phyloP scores from a whole-genome alignment of 2,797 vertebrate species.

The Tachyglossus aculeatus region DNA sequence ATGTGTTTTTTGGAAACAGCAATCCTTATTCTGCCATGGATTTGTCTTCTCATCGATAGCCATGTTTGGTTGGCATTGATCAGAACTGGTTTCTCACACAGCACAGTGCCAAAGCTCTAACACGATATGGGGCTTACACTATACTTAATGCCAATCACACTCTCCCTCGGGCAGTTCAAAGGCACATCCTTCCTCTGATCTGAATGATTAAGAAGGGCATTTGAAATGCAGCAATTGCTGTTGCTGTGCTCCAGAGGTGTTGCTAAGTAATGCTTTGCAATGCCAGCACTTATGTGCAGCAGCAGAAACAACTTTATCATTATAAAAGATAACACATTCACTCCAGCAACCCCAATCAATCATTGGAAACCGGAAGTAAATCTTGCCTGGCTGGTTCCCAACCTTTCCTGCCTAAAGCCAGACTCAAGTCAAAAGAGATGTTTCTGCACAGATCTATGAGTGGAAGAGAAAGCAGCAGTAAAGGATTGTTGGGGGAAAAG shows the following conservation, averaged over 20 bases:
- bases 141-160: background rate
- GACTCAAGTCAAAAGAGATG: background rate
- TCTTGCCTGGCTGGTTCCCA: background rate
- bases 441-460: too few species aligned
- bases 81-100: conserved; percentile 20
- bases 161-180: conserved; percentile 36
- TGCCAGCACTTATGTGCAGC: background rate
- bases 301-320: conserved; percentile 1
- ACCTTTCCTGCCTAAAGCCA: background rate
- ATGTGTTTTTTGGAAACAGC: conserved; percentile 16
- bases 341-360: conserved; percentile 13
- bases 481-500: too few species aligned
- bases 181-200: background rate
- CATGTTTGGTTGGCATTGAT: conserved; percentile 19
- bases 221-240: conserved; percentile 22
- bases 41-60: conserved; percentile 36
- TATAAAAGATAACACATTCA: conserved; percentile 15
- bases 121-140: background rate
- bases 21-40: conserved; percentile 19
- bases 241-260: background rate
- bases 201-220: conserved; percentile 32
- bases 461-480: too few species aligned
- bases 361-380: conserved; percentile 22
- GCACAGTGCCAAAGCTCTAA: background rate
- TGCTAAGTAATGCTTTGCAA: conserved; percentile 4